These are phyloP conservation scores for Neuroterus valhalla DNA, from an alignment of 1,140 invertebrate species.

Conservation along the genomic window DNA sequence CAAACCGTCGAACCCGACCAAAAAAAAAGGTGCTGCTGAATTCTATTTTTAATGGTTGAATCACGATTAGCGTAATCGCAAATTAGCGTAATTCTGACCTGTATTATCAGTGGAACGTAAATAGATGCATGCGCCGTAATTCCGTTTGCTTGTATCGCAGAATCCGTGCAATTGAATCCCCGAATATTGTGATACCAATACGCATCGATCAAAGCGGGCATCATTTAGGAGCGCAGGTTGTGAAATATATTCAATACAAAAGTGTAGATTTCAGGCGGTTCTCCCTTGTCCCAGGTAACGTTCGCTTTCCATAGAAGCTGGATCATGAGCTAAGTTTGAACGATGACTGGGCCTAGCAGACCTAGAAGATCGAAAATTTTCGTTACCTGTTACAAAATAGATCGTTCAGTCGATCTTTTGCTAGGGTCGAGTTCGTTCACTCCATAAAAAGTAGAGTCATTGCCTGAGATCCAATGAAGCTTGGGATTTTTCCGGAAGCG, in stretches of 20 bases:
- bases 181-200: constrained; percentile 14
- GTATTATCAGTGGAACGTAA: constrained; percentile 40
- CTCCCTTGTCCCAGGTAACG: no score
- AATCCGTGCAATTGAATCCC: constrained; percentile 41
- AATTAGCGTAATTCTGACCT: constrained; percentile 6
- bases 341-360: no score
- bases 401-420: constrained; percentile 17
- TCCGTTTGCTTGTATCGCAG: constrained; percentile 37
- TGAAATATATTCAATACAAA: no score
- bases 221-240: no score
- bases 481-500: constrained; percentile 23
- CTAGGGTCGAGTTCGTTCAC: neutral
- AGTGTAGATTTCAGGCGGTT: no score
- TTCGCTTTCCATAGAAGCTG: no score
- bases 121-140: constrained; percentile 39
- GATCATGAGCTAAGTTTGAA: no score
- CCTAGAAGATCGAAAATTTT: no score
- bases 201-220: no score
- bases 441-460: neutral
- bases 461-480: neutral
- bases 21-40: neutral
- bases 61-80: constrained; percentile 62
- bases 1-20: neutral
- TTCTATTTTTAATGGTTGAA: neutral
- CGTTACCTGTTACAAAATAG: no score